A percentile compares a stretch with the other conserved stretches of the same genome.
Evolutionary conservation across 2,888 invertebrate species (phyloP).

Genomic region (Morpho achilles): DNA sequence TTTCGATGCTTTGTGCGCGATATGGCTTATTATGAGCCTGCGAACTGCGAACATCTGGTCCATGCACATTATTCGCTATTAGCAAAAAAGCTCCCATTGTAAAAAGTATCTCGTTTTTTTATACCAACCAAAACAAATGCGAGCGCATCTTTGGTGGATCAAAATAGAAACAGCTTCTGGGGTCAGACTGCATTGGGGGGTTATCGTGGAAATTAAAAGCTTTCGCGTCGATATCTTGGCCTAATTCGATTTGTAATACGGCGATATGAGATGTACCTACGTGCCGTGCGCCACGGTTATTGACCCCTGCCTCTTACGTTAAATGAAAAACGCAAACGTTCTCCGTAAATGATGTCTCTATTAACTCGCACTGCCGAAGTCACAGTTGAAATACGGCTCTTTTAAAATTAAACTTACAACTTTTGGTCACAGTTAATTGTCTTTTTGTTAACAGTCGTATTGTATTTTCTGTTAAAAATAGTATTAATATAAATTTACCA

Average conservation of each 20-base stretch:
- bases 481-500: too few relatives aligned
- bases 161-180: slow-evolving; percentile 39
- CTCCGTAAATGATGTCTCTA: slow-evolving; percentile 40
- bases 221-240: slow-evolving; percentile 52
- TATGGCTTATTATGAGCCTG: slow-evolving; percentile 75
- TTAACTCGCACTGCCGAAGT: slow-evolving; percentile 21
- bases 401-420: slow-evolving; percentile 5
- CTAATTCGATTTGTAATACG: slow-evolving; percentile 65
- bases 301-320: slow-evolving; percentile 54
- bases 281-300: slow-evolving; percentile 57
- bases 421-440: background rate
- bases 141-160: slow-evolving; percentile 33
- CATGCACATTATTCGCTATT: slow-evolving; percentile 61
- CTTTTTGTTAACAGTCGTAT: background rate
- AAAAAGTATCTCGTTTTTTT: slow-evolving; percentile 33
- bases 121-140: slow-evolving; percentile 32
- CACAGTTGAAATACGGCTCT: slow-evolving; percentile 6
- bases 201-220: slow-evolving; percentile 69
- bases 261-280: slow-evolving; percentile 41
- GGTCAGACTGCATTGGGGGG: slow-evolving; percentile 61
- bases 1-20: slow-evolving; percentile 76
- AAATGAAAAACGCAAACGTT: slow-evolving; percentile 67
- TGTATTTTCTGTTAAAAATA: too few relatives aligned
- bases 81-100: slow-evolving; percentile 49
- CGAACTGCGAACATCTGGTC: slow-evolving; percentile 70